These are phyloP conservation scores for Myxocyprinus asiaticus DNA, from an alignment of 2,113 vertebrate species.

Conservation along the genomic window DNA sequence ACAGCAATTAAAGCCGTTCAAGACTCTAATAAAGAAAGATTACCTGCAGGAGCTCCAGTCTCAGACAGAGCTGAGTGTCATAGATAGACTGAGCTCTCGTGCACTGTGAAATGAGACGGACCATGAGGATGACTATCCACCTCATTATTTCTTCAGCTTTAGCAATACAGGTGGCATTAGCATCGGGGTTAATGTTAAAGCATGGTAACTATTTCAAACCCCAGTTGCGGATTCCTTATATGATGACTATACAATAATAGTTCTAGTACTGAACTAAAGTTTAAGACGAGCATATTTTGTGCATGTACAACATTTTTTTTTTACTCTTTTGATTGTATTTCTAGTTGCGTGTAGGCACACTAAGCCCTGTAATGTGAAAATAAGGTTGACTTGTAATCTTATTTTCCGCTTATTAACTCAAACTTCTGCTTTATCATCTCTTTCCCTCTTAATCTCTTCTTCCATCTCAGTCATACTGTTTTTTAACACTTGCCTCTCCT, in stretches of 20 bases:
- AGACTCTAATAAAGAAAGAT: slow-evolving; percentile 52
- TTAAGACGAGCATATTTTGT: too few relatives aligned
- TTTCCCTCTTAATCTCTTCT: neutral
- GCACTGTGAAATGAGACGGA: neutral
- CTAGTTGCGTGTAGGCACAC: too few relatives aligned
- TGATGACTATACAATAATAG: too few relatives aligned
- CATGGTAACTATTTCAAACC: neutral
- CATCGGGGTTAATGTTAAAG: neutral
- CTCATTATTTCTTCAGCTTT: slow-evolving; percentile 6
- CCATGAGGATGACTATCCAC: neutral
- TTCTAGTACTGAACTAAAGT: too few relatives aligned
- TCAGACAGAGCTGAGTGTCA: slow-evolving; percentile 24
- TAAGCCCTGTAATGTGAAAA: too few relatives aligned
- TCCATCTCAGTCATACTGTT: too few relatives aligned
- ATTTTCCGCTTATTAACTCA: neutral
- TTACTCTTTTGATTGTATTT: too few relatives aligned
- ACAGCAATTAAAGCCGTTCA: slow-evolving; percentile 52
- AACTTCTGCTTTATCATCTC: neutral
- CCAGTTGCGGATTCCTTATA: neutral
- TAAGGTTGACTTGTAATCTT: too few relatives aligned
- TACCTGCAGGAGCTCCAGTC: neutral
- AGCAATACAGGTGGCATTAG: neutral
- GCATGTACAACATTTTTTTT: too few relatives aligned
- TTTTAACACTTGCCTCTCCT: neutral
- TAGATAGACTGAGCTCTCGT: neutral